Base-by-base conservation (phyloP, 2,888 invertebrate genomes). In the Agonopterix heracliana region DNA sequence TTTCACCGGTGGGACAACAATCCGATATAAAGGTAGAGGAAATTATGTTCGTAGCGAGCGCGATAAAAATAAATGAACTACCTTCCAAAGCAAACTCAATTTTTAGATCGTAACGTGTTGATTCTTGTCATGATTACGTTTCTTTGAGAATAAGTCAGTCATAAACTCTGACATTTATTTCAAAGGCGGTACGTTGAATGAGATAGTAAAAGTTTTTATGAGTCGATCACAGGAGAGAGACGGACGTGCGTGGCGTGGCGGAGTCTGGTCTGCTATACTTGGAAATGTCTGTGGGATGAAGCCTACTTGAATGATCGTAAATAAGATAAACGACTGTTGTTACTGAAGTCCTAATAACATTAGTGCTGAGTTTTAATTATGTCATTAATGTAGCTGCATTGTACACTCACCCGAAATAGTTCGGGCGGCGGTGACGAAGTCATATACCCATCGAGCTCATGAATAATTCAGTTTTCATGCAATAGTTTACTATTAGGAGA, bases 191-290 rank as follows among this genome's bases (percentile, higher is more conserved):
- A 66, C 76, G 74, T 79, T 74, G 74, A 75, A 76, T 70, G 69
- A 69, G 77, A 75, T 74, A 78, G 74, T 81, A 77, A 80, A 81
- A 79, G 70, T 78, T 79, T 82, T 81, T 81, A 82, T 74, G 60
- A 63, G 65, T 63, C 66, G 69, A 74, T 74, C 67, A 66, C 66
- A 60, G 63, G 60, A 54, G 60, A 41, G 41, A 41, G 41, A 58
- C 59, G 60, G 56, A 64, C 58, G 65, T 57, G 26, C 26, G 7
- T 26, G 61, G 45, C 45, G 45, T 45, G 45, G 43, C 43, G 56
- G 57, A 48, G 55, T 51, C 51, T 51, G 57, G 46, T 47, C 48
- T 52, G 45, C 47, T 43, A 14, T 41, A 42, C 41, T 43, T 49
- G 42, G 46, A 46, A 26, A 26, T 26, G 26, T 26, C 26, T 26